Conservation (phyloP, 2,113 vertebrate genomes). For the Oceanodroma tethys region DNA sequence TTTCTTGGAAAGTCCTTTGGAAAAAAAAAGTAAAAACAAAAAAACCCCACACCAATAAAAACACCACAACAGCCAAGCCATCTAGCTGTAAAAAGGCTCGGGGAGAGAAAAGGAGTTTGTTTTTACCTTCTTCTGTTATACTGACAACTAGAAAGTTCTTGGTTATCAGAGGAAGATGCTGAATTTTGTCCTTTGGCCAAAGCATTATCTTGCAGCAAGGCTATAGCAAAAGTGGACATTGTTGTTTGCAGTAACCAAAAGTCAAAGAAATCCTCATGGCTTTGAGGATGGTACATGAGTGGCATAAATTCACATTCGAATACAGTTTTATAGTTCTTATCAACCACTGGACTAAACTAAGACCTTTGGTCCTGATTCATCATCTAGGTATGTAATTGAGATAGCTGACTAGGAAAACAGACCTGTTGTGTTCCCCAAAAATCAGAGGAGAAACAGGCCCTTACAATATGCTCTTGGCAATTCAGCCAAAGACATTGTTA, state of each 20-base stretch:
- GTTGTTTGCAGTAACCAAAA: neutral
- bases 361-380: neutral
- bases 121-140: neutral
- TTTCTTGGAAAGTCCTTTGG: neutral
- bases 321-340: neutral
- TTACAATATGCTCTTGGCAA: neutral
- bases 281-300: neutral
- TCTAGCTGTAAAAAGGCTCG: neutral
- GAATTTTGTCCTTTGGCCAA: neutral
- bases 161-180: neutral
- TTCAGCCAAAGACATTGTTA: neutral
- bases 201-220: neutral
- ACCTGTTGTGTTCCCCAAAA: neutral
- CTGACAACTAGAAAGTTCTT: neutral
- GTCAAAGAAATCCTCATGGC: neutral
- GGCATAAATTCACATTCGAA: neutral
- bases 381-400: neutral
- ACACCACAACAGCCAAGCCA: neutral
- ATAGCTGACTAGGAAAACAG: neutral
- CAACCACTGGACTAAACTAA: neutral
- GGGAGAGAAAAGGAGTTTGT: neutral
- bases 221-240: neutral
- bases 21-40: neutral
- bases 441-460: neutral
- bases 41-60: neutral